Evolutionary conservation across 2,113 vertebrate species (phyloP).

Genomic region (Macquaria australasica): DNA sequence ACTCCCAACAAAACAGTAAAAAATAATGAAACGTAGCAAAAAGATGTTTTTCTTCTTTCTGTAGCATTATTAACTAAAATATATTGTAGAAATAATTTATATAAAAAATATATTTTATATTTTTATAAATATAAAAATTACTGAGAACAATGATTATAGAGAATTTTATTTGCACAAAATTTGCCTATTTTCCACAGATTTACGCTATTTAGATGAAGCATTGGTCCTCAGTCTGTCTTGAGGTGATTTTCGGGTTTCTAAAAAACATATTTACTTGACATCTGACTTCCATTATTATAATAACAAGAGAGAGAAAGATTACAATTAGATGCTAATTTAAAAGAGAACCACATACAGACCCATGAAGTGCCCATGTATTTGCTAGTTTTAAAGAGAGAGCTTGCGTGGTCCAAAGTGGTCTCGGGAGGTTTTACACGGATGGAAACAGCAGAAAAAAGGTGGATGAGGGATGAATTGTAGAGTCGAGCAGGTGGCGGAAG

Average conservation of each 20-base stretch:
- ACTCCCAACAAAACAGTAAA: not conserved
- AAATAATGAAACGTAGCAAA: too few relatives aligned
- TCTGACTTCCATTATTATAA: not conserved
- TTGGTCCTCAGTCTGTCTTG: not conserved
- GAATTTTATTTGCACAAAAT: not conserved
- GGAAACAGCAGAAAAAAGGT: constrained; percentile 1
- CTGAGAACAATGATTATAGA: not conserved
- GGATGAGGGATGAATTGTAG: not conserved
- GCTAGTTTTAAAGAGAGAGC: constrained; percentile 17
- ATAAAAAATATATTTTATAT: not conserved
- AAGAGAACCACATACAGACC: not conserved
- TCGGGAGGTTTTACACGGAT: constrained; percentile 37
- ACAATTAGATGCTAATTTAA: not conserved
- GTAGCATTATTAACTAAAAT: too few relatives aligned
- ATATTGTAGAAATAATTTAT: not conserved
- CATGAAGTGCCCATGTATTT: not conserved
- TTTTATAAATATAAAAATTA: not conserved
- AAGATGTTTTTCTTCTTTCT: too few relatives aligned
- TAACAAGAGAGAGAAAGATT: not conserved
- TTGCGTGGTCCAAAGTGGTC: constrained; percentile 33
- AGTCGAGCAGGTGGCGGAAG: constrained; percentile 24
- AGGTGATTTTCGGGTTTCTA: not conserved
- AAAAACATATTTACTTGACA: not conserved
- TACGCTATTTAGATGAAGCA: not conserved
- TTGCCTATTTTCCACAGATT: not conserved